Evolutionary conservation across 2,113 vertebrate genomes (phyloP).

Genomic region (Anguilla rostrata): DNA sequence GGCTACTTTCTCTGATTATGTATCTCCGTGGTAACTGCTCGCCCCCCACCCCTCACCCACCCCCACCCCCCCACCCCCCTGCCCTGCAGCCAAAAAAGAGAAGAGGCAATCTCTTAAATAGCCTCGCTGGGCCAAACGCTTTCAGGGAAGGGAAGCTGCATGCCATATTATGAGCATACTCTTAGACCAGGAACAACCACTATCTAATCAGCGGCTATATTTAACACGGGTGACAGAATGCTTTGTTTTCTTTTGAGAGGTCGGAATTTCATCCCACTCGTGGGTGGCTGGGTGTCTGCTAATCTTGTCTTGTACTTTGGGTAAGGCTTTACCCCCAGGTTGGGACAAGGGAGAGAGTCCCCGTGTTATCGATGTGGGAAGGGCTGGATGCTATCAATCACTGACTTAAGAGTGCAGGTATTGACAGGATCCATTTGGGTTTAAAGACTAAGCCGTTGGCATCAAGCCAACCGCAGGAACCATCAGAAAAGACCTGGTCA

Average conservation of each 20-base stretch:
- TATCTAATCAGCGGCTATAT: slow-evolving; percentile 72
- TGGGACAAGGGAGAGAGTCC: neutral
- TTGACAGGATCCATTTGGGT: neutral
- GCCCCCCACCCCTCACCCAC: neutral
- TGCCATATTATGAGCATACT: slow-evolving; percentile 65
- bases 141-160: slow-evolving; percentile 62
- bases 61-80: neutral
- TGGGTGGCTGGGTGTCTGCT: slow-evolving; percentile 35
- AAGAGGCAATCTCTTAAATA: slow-evolving; percentile 25
- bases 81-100: slow-evolving; percentile 2
- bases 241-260: slow-evolving; percentile 16
- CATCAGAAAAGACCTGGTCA: neutral
- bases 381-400: neutral
- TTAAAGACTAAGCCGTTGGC: neutral
- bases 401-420: neutral
- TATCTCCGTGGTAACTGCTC: neutral
- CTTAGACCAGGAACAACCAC: slow-evolving; percentile 73
- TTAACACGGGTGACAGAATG: slow-evolving; percentile 61
- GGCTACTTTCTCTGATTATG: neutral
- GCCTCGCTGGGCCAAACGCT: neutral
- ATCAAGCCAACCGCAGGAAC: neutral
- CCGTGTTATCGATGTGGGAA: neutral
- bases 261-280: slow-evolving; percentile 41
- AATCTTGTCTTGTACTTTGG: slow-evolving; percentile 50
- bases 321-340: neutral